phyloP scores from a whole-genome alignment of 2,113 vertebrate species.

The Ophiodon elongatus region DNA sequence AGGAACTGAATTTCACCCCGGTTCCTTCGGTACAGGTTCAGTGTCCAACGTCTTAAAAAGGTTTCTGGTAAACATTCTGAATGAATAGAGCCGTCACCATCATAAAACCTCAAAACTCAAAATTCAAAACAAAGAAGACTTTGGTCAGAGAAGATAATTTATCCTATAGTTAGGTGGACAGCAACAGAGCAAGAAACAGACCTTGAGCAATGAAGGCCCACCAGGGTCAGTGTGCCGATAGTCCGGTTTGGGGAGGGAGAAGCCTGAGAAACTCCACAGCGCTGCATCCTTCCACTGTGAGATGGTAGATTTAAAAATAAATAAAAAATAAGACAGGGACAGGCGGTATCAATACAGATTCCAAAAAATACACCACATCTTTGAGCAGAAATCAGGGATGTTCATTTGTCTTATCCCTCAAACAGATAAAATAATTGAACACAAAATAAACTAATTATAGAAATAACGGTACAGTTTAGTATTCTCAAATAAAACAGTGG shows the following conservation, averaged over 20 bases:
- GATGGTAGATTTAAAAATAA: neutral
- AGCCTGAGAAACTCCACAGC: constrained; percentile 88
- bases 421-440: neutral
- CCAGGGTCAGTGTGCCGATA: constrained; percentile 88
- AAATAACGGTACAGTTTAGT: neutral
- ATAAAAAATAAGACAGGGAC: fast-evolving
- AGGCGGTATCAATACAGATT: neutral
- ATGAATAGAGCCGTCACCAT: neutral
- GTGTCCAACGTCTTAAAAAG: neutral
- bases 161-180: neutral
- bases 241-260: constrained; percentile 83
- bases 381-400: neutral
- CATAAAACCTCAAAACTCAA: neutral
- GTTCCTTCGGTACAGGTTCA: neutral
- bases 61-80: neutral
- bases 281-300: neutral
- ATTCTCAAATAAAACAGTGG: neutral
- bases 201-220: constrained; percentile 90
- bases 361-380: neutral
- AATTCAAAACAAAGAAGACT: neutral
- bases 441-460: neutral
- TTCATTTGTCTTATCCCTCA: neutral
- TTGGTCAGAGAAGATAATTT: neutral
- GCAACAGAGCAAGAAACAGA: neutral
- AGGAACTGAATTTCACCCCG: too few species aligned